A percentile compares a stretch with the other conserved stretches of the same genome.
Evolutionary conservation across 2,888 invertebrate genomes (phyloP).

Genomic region (Deroplatys truncata): DNA sequence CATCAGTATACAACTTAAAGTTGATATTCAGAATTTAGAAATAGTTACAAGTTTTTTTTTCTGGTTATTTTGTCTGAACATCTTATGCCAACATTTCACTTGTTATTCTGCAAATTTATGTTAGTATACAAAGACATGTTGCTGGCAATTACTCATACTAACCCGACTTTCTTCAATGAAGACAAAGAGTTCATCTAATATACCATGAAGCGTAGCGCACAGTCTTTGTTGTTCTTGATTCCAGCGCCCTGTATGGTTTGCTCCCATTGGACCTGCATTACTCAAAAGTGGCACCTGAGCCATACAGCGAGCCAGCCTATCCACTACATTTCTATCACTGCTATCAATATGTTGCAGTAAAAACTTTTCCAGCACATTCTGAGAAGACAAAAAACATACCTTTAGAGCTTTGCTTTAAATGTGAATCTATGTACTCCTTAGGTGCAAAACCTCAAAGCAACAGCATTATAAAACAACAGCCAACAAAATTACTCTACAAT

Average conservation of each 20-base stretch:
- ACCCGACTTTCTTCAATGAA: neutral
- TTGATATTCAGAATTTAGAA: neutral
- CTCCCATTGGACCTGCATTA: conserved; percentile 20
- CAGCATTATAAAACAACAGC: neutral
- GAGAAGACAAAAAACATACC: neutral
- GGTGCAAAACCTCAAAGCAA: neutral
- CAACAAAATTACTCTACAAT: no score
- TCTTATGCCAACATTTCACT: no score
- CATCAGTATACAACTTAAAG: neutral
- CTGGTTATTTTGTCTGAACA: no score
- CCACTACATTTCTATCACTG: neutral
- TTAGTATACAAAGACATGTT: neutral
- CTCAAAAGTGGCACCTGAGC: conserved; percentile 24
- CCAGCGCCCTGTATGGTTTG: conserved; percentile 22
- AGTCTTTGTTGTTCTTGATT: conserved; percentile 5
- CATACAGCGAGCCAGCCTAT: conserved; percentile 18
- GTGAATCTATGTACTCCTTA: neutral
- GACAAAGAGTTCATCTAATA: conserved; percentile 24
- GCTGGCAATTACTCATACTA: neutral
- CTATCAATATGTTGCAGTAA: conserved; percentile 12
- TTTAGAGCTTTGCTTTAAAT: neutral
- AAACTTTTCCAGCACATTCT: conserved; percentile 19
- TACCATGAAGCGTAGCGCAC: conserved; percentile 15
- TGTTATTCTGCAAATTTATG: no score
- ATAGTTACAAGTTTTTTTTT: no score